phyloP scores from a whole-genome alignment of 1,140 invertebrate genomes.

The Drosophila lacertosa region DNA sequence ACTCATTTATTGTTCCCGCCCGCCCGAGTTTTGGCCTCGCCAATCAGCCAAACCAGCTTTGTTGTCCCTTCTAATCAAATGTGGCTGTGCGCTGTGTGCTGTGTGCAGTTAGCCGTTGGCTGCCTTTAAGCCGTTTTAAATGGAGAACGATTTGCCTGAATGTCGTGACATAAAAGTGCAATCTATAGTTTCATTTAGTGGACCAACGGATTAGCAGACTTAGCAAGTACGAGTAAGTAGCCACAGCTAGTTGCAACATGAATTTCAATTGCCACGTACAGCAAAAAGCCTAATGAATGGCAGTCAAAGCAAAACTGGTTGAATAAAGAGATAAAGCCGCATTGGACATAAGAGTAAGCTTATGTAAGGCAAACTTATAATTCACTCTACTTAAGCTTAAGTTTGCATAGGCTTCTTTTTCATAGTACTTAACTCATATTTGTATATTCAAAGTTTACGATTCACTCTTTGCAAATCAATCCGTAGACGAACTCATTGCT shows the following conservation, averaged over 20 bases:
- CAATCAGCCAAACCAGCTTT: conserved; percentile 41
- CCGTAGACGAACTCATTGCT: neutral
- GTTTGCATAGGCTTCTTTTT: no score
- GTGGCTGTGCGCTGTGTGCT: conserved; percentile 30
- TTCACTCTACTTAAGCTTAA: no score
- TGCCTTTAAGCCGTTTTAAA: conserved; percentile 69
- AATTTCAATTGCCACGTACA: conserved; percentile 4
- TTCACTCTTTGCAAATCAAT: neutral
- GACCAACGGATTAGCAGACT: conserved; percentile 49
- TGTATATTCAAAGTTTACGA: conserved; percentile 14
- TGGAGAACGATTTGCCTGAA: conserved; percentile 74
- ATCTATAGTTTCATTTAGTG: conserved; percentile 68
- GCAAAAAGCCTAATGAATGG: neutral
- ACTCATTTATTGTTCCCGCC: conserved; percentile 64
- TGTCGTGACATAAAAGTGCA: conserved; percentile 76
- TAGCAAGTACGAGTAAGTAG: conserved; percentile 50
- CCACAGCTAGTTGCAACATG: conserved; percentile 42
- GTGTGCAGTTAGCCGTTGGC: conserved; percentile 6
- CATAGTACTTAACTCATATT: neutral
- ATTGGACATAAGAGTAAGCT: no score
- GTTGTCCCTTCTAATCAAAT: conserved; percentile 38
- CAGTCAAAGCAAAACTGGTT: neutral
- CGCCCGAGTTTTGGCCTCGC: conserved; percentile 16
- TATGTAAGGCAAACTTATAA: no score
- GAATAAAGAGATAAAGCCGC: neutral